Conservation (phyloP, 2,888 invertebrate species). For the Drosophila nigricruria region DNA sequence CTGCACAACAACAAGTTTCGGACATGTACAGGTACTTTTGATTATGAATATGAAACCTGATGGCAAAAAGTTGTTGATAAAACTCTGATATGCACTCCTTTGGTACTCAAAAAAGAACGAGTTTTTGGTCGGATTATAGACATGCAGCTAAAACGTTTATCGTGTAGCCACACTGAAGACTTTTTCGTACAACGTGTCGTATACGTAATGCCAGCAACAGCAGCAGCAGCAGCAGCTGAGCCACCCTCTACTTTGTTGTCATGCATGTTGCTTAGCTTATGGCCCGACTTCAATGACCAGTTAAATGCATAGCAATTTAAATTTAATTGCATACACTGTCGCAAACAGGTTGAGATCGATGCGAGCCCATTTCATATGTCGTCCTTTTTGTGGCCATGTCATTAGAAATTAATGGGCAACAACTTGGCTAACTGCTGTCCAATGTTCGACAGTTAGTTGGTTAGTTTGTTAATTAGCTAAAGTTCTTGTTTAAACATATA, state of each 20-base stretch:
- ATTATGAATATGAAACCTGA: slow-evolving; percentile 46
- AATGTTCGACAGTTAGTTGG: slow-evolving; percentile 3
- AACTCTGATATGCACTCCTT: slow-evolving; percentile 18
- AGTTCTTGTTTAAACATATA: slow-evolving; percentile 50
- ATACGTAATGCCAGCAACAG: slow-evolving; percentile 42
- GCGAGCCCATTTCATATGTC: slow-evolving; percentile 6
- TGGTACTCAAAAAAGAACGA: background rate
- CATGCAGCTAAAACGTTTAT: slow-evolving; percentile 53
- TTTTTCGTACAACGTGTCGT: slow-evolving; percentile 22
- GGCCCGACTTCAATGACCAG: background rate
- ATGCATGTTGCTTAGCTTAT: background rate
- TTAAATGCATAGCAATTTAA: slow-evolving; percentile 46
- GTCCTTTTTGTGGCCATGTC: slow-evolving; percentile 8
- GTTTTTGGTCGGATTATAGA: slow-evolving; percentile 3
- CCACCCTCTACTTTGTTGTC: background rate
- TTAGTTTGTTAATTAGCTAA: slow-evolving; percentile 40
- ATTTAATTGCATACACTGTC: slow-evolving; percentile 43
- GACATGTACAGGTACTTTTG: slow-evolving; percentile 18
- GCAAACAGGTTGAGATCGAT: background rate
- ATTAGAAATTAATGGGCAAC: slow-evolving; percentile 30
- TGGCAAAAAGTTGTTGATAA: slow-evolving; percentile 31
- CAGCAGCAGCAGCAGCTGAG: background rate
- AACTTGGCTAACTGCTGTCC: slow-evolving; percentile 12
- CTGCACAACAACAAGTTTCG: slow-evolving; percentile 10
- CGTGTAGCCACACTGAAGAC: slow-evolving; percentile 32